A percentile compares a stretch with the other conserved stretches of the same genome.
Evolutionary conservation across 2,113 vertebrate species (phyloP).

Genomic region (Laticauda laticaudata): DNA sequence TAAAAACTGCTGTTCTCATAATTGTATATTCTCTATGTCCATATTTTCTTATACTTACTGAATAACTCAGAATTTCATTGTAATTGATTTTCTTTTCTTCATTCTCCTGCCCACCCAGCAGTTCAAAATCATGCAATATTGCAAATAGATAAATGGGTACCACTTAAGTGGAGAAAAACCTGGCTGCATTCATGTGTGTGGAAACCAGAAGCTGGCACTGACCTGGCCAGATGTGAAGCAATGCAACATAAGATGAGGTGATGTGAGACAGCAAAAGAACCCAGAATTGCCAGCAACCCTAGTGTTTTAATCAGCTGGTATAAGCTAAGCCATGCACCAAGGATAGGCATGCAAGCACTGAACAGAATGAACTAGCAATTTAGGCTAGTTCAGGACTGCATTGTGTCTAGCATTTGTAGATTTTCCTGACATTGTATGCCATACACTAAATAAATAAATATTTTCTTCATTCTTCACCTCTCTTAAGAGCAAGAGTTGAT

Average conservation of each 20-base stretch:
- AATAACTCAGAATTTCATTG: background rate
- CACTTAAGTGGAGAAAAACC: background rate
- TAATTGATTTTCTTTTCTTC: background rate
- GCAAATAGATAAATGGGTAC: background rate
- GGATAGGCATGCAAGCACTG: too few species aligned
- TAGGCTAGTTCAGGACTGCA: too few species aligned
- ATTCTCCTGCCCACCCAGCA: background rate
- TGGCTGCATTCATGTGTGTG: background rate
- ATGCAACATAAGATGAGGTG: too few species aligned
- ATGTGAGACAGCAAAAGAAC: too few species aligned
- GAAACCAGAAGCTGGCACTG: background rate
- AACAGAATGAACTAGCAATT: too few species aligned
- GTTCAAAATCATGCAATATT: background rate
- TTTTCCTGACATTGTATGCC: too few species aligned
- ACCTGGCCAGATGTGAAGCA: too few species aligned
- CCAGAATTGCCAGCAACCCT: too few species aligned
- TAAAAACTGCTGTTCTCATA: background rate
- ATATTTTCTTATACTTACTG: background rate
- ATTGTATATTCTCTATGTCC: background rate
- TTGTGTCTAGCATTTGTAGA: too few species aligned
- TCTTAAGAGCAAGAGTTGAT: background rate
- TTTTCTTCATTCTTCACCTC: background rate
- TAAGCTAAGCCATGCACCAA: too few species aligned
- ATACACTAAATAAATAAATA: background rate
- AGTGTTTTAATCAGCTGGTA: too few species aligned